Base-by-base conservation (phyloP, 2,888 invertebrate genomes). In the Cephalotes varians region DNA sequence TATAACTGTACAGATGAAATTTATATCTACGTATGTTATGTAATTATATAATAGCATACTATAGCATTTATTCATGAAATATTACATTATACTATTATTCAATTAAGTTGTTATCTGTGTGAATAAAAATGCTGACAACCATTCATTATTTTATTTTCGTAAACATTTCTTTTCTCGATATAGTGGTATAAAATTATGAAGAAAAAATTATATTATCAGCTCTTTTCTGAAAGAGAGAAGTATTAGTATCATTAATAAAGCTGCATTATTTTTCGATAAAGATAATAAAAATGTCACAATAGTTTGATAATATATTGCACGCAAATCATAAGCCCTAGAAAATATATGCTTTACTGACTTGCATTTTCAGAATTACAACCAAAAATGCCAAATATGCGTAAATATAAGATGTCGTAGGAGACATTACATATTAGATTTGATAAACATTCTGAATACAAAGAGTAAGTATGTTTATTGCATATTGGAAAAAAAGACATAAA, bases 391-490 rank as follows among this genome's bases (percentile, higher is more conserved):
- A 56, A 69, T 56, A 54, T 51, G 40, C 15, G 1, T 21, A 37
- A 37, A 44, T 37, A 28, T 40, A 47, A 74, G 34, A 74, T 40
- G 31, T 56, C 34, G 40, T 83, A 73, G 34, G 12, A 74, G 60
- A 74, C 37, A 74, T n/a, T n/a, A n/a, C n/a, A n/a, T n/a, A n/a
- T 83, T 83, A 60, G 4, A 65, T 34, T 83, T 64, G 31, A 58
- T 72, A 74, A 71, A 74, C 60, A 64, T 37, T 40, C 37, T 51
- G 37, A 28, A 31, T 54, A 79, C 54, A 76, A 81, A 74, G 28
- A 69, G 44, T 86, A 31, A 62, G 69, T 80, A 69, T 47, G 34
- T 72, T 81, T 62, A 58, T 47, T 71, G 77, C 37, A 76, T 54
- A 64, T 56, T 83, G 73, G 51, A 9, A 54, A 60, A 40, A 74